Evolutionary conservation across 2,888 invertebrate genomes (phyloP).

Genomic region (Eilema caniola): DNA sequence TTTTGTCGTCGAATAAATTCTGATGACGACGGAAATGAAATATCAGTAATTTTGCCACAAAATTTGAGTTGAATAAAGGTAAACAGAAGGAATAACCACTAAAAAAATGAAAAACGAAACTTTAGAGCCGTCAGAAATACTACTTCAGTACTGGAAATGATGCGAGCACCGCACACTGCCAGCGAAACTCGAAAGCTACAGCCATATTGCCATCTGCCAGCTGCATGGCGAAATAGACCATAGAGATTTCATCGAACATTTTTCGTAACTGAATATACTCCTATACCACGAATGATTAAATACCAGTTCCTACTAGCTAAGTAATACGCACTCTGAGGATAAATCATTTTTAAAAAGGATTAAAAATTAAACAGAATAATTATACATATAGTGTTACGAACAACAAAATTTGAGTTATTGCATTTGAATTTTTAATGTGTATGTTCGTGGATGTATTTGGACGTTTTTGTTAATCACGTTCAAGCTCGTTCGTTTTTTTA

Average conservation of each 20-base stretch:
- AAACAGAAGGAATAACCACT: conserved; percentile 76
- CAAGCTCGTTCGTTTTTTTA: too few species aligned
- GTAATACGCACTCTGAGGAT: not conserved
- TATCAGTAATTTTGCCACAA: conserved; percentile 72
- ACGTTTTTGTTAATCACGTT: too few species aligned
- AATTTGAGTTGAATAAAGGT: conserved; percentile 72
- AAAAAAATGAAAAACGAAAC: conserved; percentile 82
- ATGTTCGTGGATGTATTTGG: too few species aligned
- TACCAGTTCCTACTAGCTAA: not conserved
- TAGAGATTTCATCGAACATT: conserved; percentile 50
- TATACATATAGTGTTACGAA: too few species aligned
- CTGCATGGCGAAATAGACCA: conserved; percentile 57
- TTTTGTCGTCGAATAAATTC: conserved; percentile 86
- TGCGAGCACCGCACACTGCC: conserved; percentile 84
- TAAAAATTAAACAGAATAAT: too few species aligned
- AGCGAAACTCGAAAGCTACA: conserved; percentile 84
- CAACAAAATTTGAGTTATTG: too few species aligned
- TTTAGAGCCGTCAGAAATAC: conserved; percentile 81
- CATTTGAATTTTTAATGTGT: too few species aligned
- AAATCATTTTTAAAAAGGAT: not conserved
- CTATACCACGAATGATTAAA: not conserved
- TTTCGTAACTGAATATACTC: not conserved
- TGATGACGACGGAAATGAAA: conserved; percentile 85
- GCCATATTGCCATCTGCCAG: conserved; percentile 84
- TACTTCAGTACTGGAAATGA: conserved; percentile 77